Conservation (phyloP, 2,113 vertebrate genomes). For the Phyllostomus discolor region DNA sequence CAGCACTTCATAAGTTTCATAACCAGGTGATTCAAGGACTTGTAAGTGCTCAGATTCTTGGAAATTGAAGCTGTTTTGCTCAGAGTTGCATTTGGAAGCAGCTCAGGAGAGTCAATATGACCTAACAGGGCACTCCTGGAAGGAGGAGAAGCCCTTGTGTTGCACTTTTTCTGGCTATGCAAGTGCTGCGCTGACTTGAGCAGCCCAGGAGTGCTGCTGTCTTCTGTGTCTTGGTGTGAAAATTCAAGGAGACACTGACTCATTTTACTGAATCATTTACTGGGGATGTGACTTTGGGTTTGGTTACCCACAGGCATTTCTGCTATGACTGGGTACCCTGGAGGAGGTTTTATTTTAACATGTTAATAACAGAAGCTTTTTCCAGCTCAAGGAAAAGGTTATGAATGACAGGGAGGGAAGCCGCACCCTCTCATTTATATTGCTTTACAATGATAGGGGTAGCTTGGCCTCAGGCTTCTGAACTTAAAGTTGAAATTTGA, state of each 20-base stretch:
- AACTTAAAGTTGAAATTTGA: background rate
- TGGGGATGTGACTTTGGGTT: conserved; percentile 9
- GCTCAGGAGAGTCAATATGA: background rate
- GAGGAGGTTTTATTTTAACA: conserved; percentile 26
- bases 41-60: background rate
- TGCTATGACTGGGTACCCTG: background rate
- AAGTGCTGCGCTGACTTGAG: background rate
- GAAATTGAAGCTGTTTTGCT: conserved; percentile 22
- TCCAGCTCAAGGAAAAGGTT: conserved; percentile 20
- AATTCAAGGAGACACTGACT: conserved; percentile 17
- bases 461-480: background rate
- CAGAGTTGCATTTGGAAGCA: conserved; percentile 31
- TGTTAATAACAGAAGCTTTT: background rate
- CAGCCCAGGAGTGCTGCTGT: background rate
- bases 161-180: conserved; percentile 39
- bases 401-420: background rate
- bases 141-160: conserved; percentile 28
- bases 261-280: conserved; percentile 48
- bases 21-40: conserved; percentile 32
- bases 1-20: conserved; percentile 27
- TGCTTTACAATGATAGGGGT: background rate
- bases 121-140: background rate
- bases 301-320: conserved; percentile 57
- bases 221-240: background rate
- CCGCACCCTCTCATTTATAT: background rate